Evolutionary conservation across 2,797 vertebrate genomes (phyloP), one percentile per base, ranked within the genome.

Genomic region (Anisognathus igniventris): DNA sequence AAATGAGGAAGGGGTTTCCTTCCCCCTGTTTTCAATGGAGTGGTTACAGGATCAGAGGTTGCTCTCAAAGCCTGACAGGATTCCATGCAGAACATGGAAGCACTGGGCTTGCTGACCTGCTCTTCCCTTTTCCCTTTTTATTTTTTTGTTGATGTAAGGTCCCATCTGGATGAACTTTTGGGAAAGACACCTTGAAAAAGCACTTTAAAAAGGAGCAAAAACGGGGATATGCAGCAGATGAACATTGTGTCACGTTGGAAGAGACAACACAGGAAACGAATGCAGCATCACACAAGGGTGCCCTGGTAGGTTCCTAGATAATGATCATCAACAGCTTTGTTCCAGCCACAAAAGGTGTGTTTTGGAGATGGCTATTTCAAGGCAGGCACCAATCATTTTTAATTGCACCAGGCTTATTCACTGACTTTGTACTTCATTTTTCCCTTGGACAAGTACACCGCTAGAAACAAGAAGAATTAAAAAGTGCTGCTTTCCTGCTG

Each of bases 391-490:
- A 90, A 70, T 56, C 39, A 58, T 12, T 93, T 88, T 73, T 84
- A 94, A 95, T 27, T 78, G 54, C 58, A 5, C 23, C 58, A 72
- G n/a, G 42, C 77, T 83, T 86, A 78, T 64, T 91, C 39, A 76
- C 33, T 30, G 56, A 74, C 67, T 88, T 22, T 4, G 11, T 27
- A 71, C 42, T 74, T 45, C 2, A 0, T 68, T 45, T 82, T 74
- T 76, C 79, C 58, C 68, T 85, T 37, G 61, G 68, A 82, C 60
- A 77, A 33, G 30, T 16, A 53, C 3, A 9, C 65, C 54, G 65
- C 48, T 47, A 39, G 27, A 73, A 92, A 92, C 15, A 67, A 67
- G 68, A 79, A 70, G 72, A 76, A 58, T 1, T 50, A 14, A 27
- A 19, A 88, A 92, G 66, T 15, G 42, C 24, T 57, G 24, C 30